phyloP scores from a whole-genome alignment of 2,888 invertebrate species.

The Rhagonycha lutea region DNA sequence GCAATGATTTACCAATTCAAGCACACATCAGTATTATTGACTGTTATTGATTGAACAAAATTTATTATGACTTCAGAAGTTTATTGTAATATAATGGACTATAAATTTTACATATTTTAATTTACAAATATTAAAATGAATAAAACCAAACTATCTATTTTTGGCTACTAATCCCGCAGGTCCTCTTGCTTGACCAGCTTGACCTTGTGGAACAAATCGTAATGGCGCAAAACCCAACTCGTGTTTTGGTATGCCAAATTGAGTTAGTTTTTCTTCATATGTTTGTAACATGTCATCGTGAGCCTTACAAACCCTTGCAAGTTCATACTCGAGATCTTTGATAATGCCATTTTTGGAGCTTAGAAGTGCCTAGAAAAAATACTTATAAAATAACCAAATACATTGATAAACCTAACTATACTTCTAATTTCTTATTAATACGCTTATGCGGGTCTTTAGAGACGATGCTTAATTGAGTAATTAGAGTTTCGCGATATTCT shows the following conservation, averaged over 20 bases:
- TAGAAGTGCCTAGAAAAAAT: slow-evolving; percentile 63
- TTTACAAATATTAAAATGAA: background rate
- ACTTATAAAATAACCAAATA: background rate
- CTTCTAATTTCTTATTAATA: slow-evolving; percentile 64
- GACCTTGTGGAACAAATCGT: slow-evolving; percentile 57
- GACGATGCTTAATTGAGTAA: slow-evolving; percentile 61
- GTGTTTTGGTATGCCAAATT: slow-evolving; percentile 77
- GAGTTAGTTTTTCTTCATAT: slow-evolving; percentile 77
- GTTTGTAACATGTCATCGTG: slow-evolving; percentile 83
- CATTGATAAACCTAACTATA: slow-evolving; percentile 35
- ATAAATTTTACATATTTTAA: too few species aligned
- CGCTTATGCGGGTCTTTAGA: slow-evolving; percentile 57
- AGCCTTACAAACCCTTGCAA: slow-evolving; percentile 80
- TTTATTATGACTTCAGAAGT: too few species aligned
- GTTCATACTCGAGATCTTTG: slow-evolving; percentile 80
- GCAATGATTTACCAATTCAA: too few species aligned
- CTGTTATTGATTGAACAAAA: too few species aligned
- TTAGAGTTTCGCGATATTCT: slow-evolving; percentile 71
- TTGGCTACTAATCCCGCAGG: slow-evolving; percentile 75
- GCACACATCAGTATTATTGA: too few species aligned
- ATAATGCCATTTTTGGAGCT: slow-evolving; percentile 80
- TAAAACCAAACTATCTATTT: slow-evolving; percentile 50
- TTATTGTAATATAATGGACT: too few species aligned
- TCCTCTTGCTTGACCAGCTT: slow-evolving; percentile 65
- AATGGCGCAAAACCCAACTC: slow-evolving; percentile 81